Base-by-base conservation (phyloP, 2,888 invertebrate species). In the Metellina segmentata region DNA sequence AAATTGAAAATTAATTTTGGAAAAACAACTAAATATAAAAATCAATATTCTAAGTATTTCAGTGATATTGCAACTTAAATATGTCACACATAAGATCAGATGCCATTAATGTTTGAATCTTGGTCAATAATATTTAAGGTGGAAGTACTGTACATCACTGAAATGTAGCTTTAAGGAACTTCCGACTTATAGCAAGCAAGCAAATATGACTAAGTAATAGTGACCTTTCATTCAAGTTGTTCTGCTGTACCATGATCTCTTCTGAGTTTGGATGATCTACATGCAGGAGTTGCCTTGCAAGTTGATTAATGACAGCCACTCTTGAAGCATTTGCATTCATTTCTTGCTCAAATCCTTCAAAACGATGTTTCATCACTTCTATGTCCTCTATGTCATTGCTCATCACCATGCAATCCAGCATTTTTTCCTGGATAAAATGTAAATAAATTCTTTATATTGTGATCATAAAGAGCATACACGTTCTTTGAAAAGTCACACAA, bases 331-430 rank as follows among this genome's bases (percentile, higher is more conserved):
- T 98, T 0, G 98, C 96, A 95, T 98, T 98, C 98, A 99, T 99
- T 96, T 99, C 99, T 95, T 98, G 99, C 95, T 99, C 99, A 95
- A 99, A 99, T 34, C 99, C 99, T 95, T 99, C 99, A 95, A 99
- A 99, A 95, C 99, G 97, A 95, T 99, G 99, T 95, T 99, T 99
- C 98, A 99, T 98, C 93, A 99, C 99, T 96, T 99, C 99, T 13
- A 99, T 98, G 95, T 99, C 99, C 95, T 99, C 99, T 94, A 99
- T 98, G 94, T 99, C 99, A 98, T 85, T 91, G 81, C 98, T 98
- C 83, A 99, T 98, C 92, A 98, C 97, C 98, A 99, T 99, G 6
- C 99, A 99, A 93, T 98, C 97, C 93, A 99, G 96, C 98, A 99
- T 99, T 94, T 99, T 97, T 95, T 99, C 98, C 96, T 96, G 93